phyloP scores from a whole-genome alignment of 1,140 invertebrate species.

The Heliconius hewitsoni region DNA sequence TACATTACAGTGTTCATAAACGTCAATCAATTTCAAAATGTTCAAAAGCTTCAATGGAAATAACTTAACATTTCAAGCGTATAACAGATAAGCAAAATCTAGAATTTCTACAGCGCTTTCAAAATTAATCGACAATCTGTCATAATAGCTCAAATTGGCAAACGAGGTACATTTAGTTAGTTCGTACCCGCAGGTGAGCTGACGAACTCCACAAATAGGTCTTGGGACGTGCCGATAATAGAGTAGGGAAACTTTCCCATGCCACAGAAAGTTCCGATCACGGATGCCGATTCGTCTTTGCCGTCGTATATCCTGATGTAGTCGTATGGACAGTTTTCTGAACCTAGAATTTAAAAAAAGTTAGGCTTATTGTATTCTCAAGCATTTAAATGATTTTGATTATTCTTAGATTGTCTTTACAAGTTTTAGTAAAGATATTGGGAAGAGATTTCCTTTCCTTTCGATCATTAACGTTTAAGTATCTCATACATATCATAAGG shows the following conservation, averaged over 20 bases:
- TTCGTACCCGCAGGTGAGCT: slow-evolving; percentile 89
- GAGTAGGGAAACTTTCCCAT: slow-evolving; percentile 97
- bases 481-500: no score
- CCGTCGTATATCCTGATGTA: slow-evolving; percentile 95
- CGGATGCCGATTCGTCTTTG: slow-evolving; percentile 90
- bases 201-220: slow-evolving; percentile 95
- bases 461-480: no score
- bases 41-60: neutral
- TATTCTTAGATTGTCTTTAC: neutral
- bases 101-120: slow-evolving; percentile 1
- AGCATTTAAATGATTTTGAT: neutral
- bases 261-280: slow-evolving; percentile 95
- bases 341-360: slow-evolving; percentile 76
- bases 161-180: slow-evolving; percentile 24
- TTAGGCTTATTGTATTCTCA: neutral
- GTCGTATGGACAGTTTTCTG: slow-evolving; percentile 94
- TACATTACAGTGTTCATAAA: neutral
- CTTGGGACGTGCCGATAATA: slow-evolving; percentile 94
- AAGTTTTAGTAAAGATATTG: no score
- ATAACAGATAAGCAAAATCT: slow-evolving; percentile 5
- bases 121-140: slow-evolving; percentile 28
- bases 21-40: neutral
- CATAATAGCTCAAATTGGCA: slow-evolving; percentile 24
- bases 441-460: no score
- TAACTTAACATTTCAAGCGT: neutral